Evolutionary conservation across 1,140 invertebrate species (phyloP), one percentile per base, ranked within the genome.

Genomic region (Drosophila bifasciata): DNA sequence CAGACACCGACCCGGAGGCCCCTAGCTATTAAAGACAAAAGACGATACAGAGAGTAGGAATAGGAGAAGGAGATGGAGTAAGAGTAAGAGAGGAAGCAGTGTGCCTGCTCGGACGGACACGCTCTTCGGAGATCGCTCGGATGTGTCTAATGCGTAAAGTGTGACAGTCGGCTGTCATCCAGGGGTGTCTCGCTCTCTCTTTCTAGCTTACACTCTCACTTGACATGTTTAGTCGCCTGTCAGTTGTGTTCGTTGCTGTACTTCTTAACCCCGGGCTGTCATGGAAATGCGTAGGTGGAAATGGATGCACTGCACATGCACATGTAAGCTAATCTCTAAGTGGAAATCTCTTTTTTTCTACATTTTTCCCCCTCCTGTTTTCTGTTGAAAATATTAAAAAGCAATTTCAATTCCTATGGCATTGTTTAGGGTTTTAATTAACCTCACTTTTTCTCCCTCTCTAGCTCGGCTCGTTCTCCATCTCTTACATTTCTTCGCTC

Each of bases 321-420:
- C 48, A 46, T 19, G 17, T 17, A 9, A 25, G 19, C 16, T 80
- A 76, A 79, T 80, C 77, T 80, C 15, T 62, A 52, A 80, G 78
- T 76, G 66, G 77, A 80, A 80, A 80, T 80, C 77, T 67, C 48
- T 56, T 67, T 51, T 56, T 64, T 56, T 43, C 41, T 3, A 48
- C 21, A 59, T 49, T 52, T 56, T 52, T 51, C 53, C 67, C 1
- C 15, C n/a, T 25, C 19, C 41, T 61, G 74, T 78, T 74, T 36
- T 19, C 41, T 66, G 76, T 78, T 74, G 79, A 83, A 79, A 83
- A 83, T 83, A 83, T 83, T 83, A 83, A 83, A 83, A 83, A 78
- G 69, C 79, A 62, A 83, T 83, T 83, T 74, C 52, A 28, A 60
- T 78, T 81, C 58, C 76, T 63, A 52, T 61, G 60, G 17, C 64